Evolutionary conservation across 2,797 vertebrate species (phyloP).

Genomic region (Coregonus suidteri): DNA sequence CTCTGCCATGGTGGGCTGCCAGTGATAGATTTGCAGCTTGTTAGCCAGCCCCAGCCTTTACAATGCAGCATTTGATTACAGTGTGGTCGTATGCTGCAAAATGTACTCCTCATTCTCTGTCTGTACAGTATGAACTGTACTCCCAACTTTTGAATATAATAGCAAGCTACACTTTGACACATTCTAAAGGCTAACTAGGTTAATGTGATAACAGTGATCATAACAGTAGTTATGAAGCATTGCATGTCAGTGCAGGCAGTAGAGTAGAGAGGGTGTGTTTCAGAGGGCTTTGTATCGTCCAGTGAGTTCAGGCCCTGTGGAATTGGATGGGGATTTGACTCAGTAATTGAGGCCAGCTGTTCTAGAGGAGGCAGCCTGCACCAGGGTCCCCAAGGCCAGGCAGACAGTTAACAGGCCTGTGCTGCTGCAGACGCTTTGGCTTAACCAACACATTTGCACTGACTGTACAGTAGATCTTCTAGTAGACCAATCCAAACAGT

Average conservation of each 20-base stretch:
- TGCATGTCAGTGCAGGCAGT: background rate
- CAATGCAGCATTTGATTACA: constrained; percentile 10
- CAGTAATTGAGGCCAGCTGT: constrained; percentile 72
- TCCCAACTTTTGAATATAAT: no score
- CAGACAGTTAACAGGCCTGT: constrained; percentile 40
- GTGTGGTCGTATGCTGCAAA: constrained; percentile 31
- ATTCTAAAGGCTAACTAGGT: background rate
- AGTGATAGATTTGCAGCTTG: constrained; percentile 33
- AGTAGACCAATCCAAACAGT: background rate
- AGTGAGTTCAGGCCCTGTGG: constrained; percentile 29
- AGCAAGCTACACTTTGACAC: background rate
- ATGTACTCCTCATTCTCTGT: background rate
- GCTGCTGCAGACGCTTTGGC: constrained; percentile 46
- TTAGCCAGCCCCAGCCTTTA: constrained; percentile 28
- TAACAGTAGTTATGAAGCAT: background rate
- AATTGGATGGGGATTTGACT: constrained; percentile 50
- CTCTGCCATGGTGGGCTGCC: constrained; percentile 25
- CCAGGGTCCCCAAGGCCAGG: constrained; percentile 34
- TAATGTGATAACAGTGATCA: background rate
- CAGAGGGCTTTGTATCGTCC: constrained; percentile 19
- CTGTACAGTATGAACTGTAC: no score
- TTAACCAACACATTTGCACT: constrained; percentile 25
- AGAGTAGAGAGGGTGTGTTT: background rate
- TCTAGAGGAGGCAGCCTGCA: constrained; percentile 38
- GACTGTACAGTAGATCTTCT: constrained; percentile 16